Conservation (phyloP, 2,888 invertebrate species). For the Pollenia angustigena region DNA sequence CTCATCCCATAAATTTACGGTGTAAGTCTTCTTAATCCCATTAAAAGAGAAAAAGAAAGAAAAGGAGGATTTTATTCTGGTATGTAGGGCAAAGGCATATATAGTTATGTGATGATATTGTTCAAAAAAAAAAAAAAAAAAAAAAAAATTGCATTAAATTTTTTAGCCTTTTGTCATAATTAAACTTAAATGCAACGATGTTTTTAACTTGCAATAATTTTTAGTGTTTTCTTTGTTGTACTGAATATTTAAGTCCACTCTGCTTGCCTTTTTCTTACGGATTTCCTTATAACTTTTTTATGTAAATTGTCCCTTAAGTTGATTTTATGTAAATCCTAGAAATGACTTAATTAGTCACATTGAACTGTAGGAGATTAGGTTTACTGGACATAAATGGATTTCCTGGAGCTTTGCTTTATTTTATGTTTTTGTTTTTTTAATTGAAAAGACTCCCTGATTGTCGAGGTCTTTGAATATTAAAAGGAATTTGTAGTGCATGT, state of each 20-base stretch:
- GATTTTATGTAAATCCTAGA: constrained; percentile 44
- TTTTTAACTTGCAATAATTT: background rate
- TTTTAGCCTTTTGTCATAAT: too few relatives aligned
- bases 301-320: constrained; percentile 12
- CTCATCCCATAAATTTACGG: constrained; percentile 10
- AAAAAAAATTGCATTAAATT: too few relatives aligned
- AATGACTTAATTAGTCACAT: constrained; percentile 58
- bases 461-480: background rate
- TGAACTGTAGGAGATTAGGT: constrained; percentile 43
- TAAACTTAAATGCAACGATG: too few relatives aligned
- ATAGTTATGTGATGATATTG: too few relatives aligned
- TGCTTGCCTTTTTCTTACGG: background rate
- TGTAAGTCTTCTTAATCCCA: constrained; percentile 48
- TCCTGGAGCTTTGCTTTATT: background rate
- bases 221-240: background rate
- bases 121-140: too few relatives aligned
- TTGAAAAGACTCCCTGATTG: background rate
- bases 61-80: background rate
- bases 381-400: constrained; percentile 19
- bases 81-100: background rate
- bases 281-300: background rate
- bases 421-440: constrained; percentile 1
- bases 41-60: constrained; percentile 10
- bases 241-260: background rate
- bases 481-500: background rate